These are phyloP conservation scores for Rhinichthys klamathensis DNA, from an alignment of 2,113 vertebrate species.

Conservation along the genomic window DNA sequence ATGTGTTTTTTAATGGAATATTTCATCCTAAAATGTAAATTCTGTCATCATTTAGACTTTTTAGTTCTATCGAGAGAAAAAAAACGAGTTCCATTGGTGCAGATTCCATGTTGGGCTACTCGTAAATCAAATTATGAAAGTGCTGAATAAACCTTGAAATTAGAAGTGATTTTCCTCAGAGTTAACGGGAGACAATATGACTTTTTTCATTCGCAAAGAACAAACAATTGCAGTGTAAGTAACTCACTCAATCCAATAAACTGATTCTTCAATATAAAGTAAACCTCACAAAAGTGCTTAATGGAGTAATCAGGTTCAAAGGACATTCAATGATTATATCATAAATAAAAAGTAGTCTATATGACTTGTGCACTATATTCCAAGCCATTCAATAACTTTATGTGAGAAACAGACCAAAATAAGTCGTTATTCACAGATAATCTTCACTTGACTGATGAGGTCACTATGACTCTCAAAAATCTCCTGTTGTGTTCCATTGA, in stretches of 20 bases:
- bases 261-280: not conserved
- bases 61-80: too few species aligned
- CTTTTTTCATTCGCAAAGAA: not conserved
- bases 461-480: not conserved
- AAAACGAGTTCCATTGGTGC: not conserved
- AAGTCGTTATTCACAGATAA: not conserved
- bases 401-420: not conserved
- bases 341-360: not conserved
- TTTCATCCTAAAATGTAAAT: not conserved
- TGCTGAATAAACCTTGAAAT: not conserved
- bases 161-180: not conserved
- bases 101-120: not conserved
- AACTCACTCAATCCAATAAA: not conserved
- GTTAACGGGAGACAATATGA: not conserved
- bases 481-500: not conserved
- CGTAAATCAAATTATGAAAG: not conserved
- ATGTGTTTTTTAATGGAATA: not conserved
- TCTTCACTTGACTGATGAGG: not conserved
- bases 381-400: not conserved
- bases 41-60: not conserved
- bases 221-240: not conserved
- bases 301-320: not conserved
- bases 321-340: not conserved
- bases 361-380: not conserved
- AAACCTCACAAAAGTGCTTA: not conserved